A percentile compares a stretch with the other conserved stretches of the same genome.
Evolutionary conservation across 2,888 invertebrate species (phyloP).

Genomic region (Hydrotaea diabolus): DNA sequence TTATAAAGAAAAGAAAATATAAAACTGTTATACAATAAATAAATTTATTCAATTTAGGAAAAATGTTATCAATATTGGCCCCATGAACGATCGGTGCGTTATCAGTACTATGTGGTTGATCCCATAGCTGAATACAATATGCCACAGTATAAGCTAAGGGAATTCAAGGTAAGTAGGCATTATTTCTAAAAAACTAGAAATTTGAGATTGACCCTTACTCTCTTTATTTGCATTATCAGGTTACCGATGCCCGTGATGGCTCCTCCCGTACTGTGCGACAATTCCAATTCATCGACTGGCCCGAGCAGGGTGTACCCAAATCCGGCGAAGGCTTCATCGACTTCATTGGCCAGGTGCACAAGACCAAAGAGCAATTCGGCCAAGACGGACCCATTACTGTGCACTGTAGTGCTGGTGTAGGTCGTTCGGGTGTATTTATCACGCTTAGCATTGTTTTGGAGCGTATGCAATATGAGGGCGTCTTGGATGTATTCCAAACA

Average conservation of each 20-base stretch:
- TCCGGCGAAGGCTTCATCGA: conserved; percentile 99
- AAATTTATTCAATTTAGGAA: conserved; percentile 84
- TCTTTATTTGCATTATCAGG: conserved; percentile 80
- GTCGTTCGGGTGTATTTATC: conserved; percentile 99
- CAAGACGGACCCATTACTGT: conserved; percentile 99
- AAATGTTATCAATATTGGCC: conserved; percentile 99
- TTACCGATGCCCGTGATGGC: conserved; percentile 98
- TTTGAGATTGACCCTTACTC: neutral
- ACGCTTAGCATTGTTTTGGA: conserved; percentile 98
- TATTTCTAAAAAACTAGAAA: neutral
- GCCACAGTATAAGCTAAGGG: conserved; percentile 99
- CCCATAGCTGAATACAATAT: conserved; percentile 99
- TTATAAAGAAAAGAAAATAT: neutral
- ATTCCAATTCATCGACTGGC: conserved; percentile 98
- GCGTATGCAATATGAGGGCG: conserved; percentile 99
- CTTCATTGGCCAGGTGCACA: conserved; percentile 99
- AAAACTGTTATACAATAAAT: conserved; percentile 40
- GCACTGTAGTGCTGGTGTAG: conserved; percentile 99
- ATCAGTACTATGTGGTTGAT: conserved; percentile 99
- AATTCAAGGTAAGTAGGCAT: conserved; percentile 90
- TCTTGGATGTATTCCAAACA: conserved; percentile 99
- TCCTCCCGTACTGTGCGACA: conserved; percentile 97
- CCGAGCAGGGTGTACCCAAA: conserved; percentile 97
- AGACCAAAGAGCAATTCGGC: conserved; percentile 99
- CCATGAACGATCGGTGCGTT: conserved; percentile 96